Evolutionary conservation across 2,113 vertebrate genomes (phyloP), one percentile per base, ranked within the genome.

Genomic region (Pangasianodon gigas): DNA sequence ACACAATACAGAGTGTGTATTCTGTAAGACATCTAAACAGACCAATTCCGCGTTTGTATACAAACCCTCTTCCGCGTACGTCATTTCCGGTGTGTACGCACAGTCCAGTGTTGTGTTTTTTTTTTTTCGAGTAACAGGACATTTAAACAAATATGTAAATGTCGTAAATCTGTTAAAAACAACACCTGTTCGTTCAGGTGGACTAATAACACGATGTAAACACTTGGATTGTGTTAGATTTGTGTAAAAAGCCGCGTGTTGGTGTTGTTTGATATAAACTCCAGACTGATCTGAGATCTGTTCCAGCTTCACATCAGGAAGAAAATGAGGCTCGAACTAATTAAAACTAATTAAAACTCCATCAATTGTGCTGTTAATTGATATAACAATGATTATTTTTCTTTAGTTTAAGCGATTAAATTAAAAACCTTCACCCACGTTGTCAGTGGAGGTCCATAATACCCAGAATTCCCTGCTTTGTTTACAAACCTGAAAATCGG

Each of bases 391-490:
- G 3, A 67, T 37, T 71, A 0, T 37, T 71, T 8, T 19, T 41
- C 16, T 41, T 6, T 8, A 21, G 6, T 74, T 21, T 7, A 18
- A 21, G 37, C 21, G 37, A 74, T 6, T 32, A 7, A 18, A 41
- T 44, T 11, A 18, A 24, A 29, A 51, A 51, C 10, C 0, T 46
- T 60, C 21, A 19, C 18, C 14, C 16, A 37, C 6, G 19, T 18
- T 87, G 26, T 56, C 67, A 52, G 19, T 24, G 32, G 75, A 32
- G 46, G 44, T 37, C 26, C 11, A 13, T 37, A 81, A 58, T 44
- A 26, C 74, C 87, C 87, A 88, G 37, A 88, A 80, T 65, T 65
- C 87, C 54, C 4, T 88, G 87, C 75, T 88, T 81, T 81, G 86
- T 87, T 81, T 88, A 81, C 87, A 80, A 79, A 62, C 86, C 14